These are phyloP conservation scores for Champsocephalus esox DNA, from an alignment of 2,797 vertebrate genomes.

Conservation along the genomic window DNA sequence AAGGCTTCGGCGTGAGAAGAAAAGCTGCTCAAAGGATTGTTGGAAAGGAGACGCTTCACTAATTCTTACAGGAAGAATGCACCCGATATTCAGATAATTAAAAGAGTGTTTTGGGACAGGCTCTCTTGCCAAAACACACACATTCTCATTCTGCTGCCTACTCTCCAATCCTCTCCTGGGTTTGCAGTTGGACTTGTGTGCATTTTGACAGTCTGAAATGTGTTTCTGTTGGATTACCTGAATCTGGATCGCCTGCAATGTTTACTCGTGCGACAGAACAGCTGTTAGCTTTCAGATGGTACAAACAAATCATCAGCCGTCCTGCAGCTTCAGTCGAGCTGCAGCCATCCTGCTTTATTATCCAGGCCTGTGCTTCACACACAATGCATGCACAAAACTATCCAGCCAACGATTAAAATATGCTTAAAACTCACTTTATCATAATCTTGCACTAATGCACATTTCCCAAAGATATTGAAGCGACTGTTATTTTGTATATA, in stretches of 20 bases:
- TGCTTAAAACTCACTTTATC: no score
- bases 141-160: constrained; percentile 22
- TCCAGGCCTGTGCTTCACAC: no score
- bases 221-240: constrained; percentile 16
- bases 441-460: no score
- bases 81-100: constrained; percentile 31
- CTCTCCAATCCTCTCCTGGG: constrained; percentile 15
- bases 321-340: background rate
- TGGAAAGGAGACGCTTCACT: constrained; percentile 12
- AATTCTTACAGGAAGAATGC: constrained; percentile 30
- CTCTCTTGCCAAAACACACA: constrained; percentile 13
- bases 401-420: no score
- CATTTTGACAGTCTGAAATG: constrained; percentile 16
- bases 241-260: constrained; percentile 22
- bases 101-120: constrained; percentile 35
- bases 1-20: constrained; percentile 34
- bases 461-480: no score
- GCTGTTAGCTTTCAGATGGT: background rate
- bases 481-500: no score
- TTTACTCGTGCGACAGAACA: constrained; percentile 6
- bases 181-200: constrained; percentile 37
- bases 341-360: background rate
- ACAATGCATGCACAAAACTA: no score
- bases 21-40: constrained; percentile 25
- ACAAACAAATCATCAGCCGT: background rate